Conservation (phyloP, 64 coral and sea anemone genomes). For the Platygyra sinensis region DNA sequence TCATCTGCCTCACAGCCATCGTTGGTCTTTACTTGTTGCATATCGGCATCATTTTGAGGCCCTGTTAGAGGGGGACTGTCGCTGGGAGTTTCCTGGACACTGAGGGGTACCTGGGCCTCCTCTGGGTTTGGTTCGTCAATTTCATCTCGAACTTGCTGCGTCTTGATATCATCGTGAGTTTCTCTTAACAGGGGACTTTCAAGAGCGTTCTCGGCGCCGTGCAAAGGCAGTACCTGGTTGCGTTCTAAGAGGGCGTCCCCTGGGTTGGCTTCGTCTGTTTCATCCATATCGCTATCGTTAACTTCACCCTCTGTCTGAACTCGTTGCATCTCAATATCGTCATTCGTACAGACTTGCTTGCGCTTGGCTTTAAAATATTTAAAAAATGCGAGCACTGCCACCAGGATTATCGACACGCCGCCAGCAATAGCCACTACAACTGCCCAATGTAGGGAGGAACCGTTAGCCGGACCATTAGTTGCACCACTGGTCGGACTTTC, state of each 20-base stretch:
- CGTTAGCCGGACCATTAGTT: no score
- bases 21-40: not conserved
- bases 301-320: not conserved
- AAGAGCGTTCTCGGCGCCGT: no score
- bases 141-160: not conserved
- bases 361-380: not conserved
- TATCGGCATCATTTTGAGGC: not conserved
- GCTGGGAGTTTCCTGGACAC: no score
- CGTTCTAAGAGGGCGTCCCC: no score
- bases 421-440: not conserved
- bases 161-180: no score
- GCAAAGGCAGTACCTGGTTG: no score
- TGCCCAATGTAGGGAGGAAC: no score
- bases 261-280: no score
- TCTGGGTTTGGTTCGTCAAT: not conserved
- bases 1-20: not conserved
- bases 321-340: not conserved
- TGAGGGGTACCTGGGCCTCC: not conserved
- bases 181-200: no score
- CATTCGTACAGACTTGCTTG: not conserved
- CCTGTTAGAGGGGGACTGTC: no score
- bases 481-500: no score
- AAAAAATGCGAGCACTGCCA: not conserved
- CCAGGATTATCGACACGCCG: not conserved
- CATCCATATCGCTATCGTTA: not conserved